These are phyloP conservation scores for Neomonachus schauinslandi DNA, from an alignment of 2,113 vertebrate genomes.

Conservation along the genomic window DNA sequence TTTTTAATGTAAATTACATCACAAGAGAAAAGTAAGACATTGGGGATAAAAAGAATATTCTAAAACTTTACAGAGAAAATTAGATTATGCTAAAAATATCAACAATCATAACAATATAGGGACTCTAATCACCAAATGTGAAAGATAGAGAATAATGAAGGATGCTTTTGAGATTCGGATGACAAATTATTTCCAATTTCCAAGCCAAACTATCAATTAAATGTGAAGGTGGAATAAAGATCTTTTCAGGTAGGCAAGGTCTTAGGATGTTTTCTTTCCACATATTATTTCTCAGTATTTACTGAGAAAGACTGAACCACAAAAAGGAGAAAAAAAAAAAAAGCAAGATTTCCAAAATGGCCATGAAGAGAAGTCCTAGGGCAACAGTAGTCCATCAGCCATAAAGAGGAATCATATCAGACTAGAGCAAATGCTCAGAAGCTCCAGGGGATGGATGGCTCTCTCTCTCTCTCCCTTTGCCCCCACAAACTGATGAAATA, in stretches of 20 bases:
- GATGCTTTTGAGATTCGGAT: neutral
- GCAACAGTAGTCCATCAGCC: accelerated
- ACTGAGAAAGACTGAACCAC: neutral
- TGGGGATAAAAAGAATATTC: neutral
- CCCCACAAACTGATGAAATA: neutral
- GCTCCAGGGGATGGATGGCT: accelerated
- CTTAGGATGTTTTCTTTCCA: neutral
- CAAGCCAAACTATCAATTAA: neutral
- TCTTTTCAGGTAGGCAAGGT: neutral
- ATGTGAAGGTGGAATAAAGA: neutral
- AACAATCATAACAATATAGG: neutral
- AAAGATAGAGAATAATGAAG: neutral
- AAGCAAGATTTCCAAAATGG: neutral
- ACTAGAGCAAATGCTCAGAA: neutral
- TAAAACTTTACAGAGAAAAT: neutral
- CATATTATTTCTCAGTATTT: neutral
- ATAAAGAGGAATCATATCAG: neutral
- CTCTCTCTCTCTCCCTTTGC: neutral
- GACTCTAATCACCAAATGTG: neutral
- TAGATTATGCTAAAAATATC: neutral
- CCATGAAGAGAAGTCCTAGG: neutral
- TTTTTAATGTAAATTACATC: neutral
- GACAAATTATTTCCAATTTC: neutral
- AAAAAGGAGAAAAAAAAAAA: neutral
- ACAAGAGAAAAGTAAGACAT: neutral